Base-by-base conservation (phyloP, 2,797 vertebrate genomes). In the Hyperoplus lanceolatus region DNA sequence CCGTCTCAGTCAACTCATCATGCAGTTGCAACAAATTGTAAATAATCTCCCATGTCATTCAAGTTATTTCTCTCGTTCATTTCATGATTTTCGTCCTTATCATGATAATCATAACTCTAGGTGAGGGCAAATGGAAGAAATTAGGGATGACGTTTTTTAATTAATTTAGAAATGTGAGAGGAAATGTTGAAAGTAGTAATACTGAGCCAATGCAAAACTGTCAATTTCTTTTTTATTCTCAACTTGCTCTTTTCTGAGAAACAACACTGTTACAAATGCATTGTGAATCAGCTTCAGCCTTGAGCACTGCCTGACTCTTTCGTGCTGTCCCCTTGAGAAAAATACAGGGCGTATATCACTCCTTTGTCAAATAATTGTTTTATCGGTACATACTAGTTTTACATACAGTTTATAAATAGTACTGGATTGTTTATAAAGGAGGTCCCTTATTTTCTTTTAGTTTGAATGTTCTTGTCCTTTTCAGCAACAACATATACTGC, bases 261-360 rank as follows among this genome's bases (percentile, higher is more conserved):
- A 70, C 56, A 72, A 29, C 75, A 83, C 57, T 80, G 53, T 84
- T 67, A 69, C 39, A 77, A 55, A 83, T 63, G 9, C 56, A 62
- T 87, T 79, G 59, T 77, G 58, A 78, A 83, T 83, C 53, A 75
- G 75, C 78, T 76, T 87, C 73, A 84, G 70, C 67, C 66, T 79
- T 77, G 29, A 91, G 72, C 73, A 84, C 87, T 90, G 89, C 87
- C 87, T 88, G 83, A 80, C 65, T 82, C 56, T 58, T 79, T 73
- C 68, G 65, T 68, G 62, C 49, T 72, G 41, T 83, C 83, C 69
- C 43, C 66, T 42, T 79, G 50, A 73, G 68, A 88, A 80, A 77
- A 81, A 65, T 46, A 77, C 73, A 82, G 83, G 79, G 85, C 79
- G 87, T 64, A 70, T 76, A 84, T 84, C 43, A 79, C 53, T 65